Evolutionary conservation across 2,888 invertebrate species (phyloP), one percentile per base, ranked within the genome.

Genomic region (Tricholauxania praeusta): DNA sequence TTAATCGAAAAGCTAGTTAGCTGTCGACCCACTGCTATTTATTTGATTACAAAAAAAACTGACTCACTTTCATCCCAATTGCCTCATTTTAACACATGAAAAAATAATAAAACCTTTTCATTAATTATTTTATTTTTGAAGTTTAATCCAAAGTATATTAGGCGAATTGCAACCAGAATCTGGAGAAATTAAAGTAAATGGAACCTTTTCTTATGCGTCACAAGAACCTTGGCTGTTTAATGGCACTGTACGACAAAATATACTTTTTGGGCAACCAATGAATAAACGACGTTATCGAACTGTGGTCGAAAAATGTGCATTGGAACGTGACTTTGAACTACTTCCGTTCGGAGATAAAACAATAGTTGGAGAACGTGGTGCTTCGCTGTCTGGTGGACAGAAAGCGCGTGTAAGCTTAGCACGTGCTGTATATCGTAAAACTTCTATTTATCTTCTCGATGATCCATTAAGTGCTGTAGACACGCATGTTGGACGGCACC

Each of bases 391-490:
- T 78, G 96, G 96, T 76, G 92, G 96, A 3, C 97, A 97, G 86
- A 92, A 95, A 75, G 97, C 97, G 0, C 90, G 97, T 78, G 93
- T 98, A 70, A 95, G 95, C 72, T 89, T 98, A 62, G 96, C 96
- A 0, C 91, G 97, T 77, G 93, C 96, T 0, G 92, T 96, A 1
- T 97, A 96, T 87, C 92, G 93, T 65, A 91, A 95, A 76, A 93
- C 95, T 0, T 95, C 96, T 79, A 93, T 97, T 77, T 97, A 96
- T 84, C 87, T 97, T 17, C 88, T 97, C 70, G 97, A 97, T 85
- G 97, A 97, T 88, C 97, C 97, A 0, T 88, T 97, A 52, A 94
- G 96, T 75, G 97, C 97, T 0, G 97, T 97, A n/a, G 97, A 97
- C 88, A 91, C 96, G 0, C 94, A 95, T 84, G 97, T 97, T 1